A percentile compares a stretch with the other conserved stretches of the same genome.
phyloP scores from a whole-genome alignment of 35 echinoderm and acorn worm species.

The Ophioderma brevispina region DNA sequence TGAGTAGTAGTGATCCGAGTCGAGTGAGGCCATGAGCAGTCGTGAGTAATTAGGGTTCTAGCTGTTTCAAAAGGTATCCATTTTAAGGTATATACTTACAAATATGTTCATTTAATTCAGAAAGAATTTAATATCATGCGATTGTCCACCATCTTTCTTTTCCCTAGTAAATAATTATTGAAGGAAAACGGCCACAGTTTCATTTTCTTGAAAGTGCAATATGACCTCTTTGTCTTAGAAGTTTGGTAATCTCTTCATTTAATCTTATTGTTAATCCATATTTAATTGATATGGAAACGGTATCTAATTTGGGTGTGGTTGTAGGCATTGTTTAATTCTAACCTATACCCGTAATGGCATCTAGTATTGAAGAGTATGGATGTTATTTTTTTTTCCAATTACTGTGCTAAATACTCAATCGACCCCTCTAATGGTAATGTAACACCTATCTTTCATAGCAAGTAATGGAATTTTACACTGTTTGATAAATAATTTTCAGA shows the following conservation, averaged over 20 bases:
- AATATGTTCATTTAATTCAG: conserved; percentile 66
- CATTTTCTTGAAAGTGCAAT: neutral
- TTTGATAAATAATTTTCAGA: no score
- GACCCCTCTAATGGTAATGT: conserved; percentile 18
- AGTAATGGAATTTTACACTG: no score
- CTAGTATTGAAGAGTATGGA: conserved; percentile 56
- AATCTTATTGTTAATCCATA: conserved; percentile 20
- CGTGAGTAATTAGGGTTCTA: conserved; percentile 24
- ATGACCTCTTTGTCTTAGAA: conserved; percentile 61
- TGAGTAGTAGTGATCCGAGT: conserved; percentile 50
- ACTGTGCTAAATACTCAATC: conserved; percentile 31
- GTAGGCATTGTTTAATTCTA: conserved; percentile 41
- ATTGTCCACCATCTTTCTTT: no score
- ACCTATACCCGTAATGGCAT: conserved; percentile 51
- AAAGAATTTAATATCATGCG: conserved; percentile 74
- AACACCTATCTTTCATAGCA: no score
- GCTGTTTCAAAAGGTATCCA: conserved; percentile 78
- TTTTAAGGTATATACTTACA: conserved; percentile 67
- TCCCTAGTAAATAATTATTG: conserved; percentile 70
- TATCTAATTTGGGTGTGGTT: conserved; percentile 4
- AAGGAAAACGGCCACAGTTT: conserved; percentile 54
- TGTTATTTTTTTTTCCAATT: conserved; percentile 55
- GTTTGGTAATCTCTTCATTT: conserved; percentile 41
- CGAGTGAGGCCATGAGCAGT: conserved; percentile 75
- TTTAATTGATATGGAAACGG: conserved; percentile 53